Evolutionary conservation across 1,140 invertebrate species (phyloP).

Genomic region (Rhysida immarginata): DNA sequence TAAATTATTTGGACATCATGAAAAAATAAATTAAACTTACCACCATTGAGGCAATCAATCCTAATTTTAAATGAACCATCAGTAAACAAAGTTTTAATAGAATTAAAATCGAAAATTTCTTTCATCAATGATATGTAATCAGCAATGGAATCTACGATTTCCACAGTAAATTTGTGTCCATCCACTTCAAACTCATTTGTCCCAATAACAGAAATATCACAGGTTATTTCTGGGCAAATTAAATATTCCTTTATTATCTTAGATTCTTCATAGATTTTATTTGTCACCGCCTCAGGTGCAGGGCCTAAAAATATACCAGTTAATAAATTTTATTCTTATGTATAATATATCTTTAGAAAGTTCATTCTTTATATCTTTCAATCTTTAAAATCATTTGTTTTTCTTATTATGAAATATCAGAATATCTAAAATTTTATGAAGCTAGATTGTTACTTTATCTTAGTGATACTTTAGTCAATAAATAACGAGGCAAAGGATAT

Average conservation of each 20-base stretch:
- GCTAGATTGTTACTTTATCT: too few relatives aligned
- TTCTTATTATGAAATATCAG: too few relatives aligned
- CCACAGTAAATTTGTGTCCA: constrained; percentile 59
- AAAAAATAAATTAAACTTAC: too few relatives aligned
- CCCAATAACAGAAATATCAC: constrained; percentile 58
- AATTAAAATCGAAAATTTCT: constrained; percentile 88
- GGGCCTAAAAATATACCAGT: constrained; percentile 51
- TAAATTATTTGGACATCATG: not conserved
- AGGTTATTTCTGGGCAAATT: constrained; percentile 55
- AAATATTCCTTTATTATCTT: constrained; percentile 63
- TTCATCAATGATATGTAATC: constrained; percentile 91
- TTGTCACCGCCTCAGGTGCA: constrained; percentile 78
- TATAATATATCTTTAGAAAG: too few relatives aligned
- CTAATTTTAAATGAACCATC: constrained; percentile 68
- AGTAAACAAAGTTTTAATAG: constrained; percentile 56
- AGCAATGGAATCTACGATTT: constrained; percentile 79
- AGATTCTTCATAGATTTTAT: constrained; percentile 71
- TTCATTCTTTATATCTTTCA: too few relatives aligned
- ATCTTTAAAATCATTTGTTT: too few relatives aligned
- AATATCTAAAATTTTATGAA: too few relatives aligned
- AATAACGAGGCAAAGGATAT: too few relatives aligned
- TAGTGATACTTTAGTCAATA: too few relatives aligned
- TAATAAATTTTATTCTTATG: too few relatives aligned
- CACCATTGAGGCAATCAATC: constrained; percentile 89
- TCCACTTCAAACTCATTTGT: constrained; percentile 44